phyloP scores from a whole-genome alignment of 2,888 invertebrate species.

The Heptascelio sp. region DNA sequence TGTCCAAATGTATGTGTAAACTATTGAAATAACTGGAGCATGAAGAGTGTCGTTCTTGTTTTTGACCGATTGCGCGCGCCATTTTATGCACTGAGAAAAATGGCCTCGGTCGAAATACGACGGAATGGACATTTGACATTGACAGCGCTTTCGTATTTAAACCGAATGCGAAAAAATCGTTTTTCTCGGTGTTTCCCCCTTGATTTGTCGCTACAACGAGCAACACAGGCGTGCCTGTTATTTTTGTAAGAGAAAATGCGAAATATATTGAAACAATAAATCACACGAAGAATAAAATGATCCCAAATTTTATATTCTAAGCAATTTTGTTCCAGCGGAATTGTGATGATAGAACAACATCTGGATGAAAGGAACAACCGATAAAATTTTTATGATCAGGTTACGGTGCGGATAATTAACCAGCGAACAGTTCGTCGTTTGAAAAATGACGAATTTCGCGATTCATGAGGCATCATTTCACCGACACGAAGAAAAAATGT shows the following conservation, averaged over 20 bases:
- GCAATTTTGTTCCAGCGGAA: slow-evolving; percentile 2
- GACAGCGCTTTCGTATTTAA: background rate
- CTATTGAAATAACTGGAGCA: slow-evolving; percentile 10
- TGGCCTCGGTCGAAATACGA: background rate
- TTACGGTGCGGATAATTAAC: too few relatives aligned
- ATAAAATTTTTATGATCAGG: slow-evolving; percentile 29
- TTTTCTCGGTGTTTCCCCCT: slow-evolving; percentile 54
- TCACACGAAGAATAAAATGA: slow-evolving; percentile 1
- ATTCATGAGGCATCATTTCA: too few relatives aligned
- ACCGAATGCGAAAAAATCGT: background rate
- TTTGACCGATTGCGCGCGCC: slow-evolving; percentile 52
- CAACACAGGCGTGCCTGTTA: slow-evolving; percentile 70
- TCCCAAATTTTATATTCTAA: slow-evolving; percentile 23
- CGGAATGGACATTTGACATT: background rate
- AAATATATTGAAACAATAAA: slow-evolving; percentile 35
- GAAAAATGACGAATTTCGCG: too few relatives aligned
- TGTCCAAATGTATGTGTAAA: slow-evolving; percentile 29
- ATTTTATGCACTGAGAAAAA: slow-evolving; percentile 55
- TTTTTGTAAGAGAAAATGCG: slow-evolving; percentile 61
- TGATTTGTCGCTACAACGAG: slow-evolving; percentile 69
- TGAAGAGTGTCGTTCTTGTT: slow-evolving; percentile 39
- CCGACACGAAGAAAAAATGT: too few relatives aligned
- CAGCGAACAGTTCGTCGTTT: too few relatives aligned
- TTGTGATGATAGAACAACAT: slow-evolving; percentile 7
- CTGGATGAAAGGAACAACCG: background rate